phyloP scores from a whole-genome alignment of 2,113 vertebrate species.

The Austrofundulus limnaeus region DNA sequence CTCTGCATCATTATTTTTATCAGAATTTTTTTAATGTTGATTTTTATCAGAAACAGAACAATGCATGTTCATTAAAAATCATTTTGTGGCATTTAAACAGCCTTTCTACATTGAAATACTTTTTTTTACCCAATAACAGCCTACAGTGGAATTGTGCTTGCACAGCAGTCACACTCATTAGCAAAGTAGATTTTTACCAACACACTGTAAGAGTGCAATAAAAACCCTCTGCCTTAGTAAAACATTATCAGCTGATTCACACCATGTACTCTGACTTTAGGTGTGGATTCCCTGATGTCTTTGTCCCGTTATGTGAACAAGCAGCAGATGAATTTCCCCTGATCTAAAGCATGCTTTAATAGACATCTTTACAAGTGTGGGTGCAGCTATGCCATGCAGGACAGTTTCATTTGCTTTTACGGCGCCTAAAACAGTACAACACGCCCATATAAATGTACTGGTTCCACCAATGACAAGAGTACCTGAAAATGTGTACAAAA shows the following conservation, averaged over 20 bases:
- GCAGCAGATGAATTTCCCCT: slow-evolving; percentile 13
- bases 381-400: background rate
- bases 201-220: slow-evolving; percentile 24
- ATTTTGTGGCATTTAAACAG: too few relatives aligned
- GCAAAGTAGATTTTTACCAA: slow-evolving; percentile 73
- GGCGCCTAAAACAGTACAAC: background rate
- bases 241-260: background rate
- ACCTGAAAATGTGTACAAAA: slow-evolving; percentile 23
- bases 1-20: too few relatives aligned
- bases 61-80: too few relatives aligned
- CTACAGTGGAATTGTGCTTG: background rate
- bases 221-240: slow-evolving; percentile 4
- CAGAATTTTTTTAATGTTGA: too few relatives aligned
- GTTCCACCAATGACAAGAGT: background rate
- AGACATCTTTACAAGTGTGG: slow-evolving; percentile 15
- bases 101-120: too few relatives aligned
- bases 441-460: background rate
- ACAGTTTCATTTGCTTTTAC: background rate
- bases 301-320: slow-evolving; percentile 10
- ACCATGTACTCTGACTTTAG: slow-evolving; percentile 1
- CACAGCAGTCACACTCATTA: slow-evolving; percentile 58
- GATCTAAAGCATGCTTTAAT: slow-evolving; percentile 21
- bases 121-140: background rate
- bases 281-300: background rate
- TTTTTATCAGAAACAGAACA: too few relatives aligned